These are phyloP conservation scores for Pseudomyrmex pallidus DNA, from an alignment of 1,140 invertebrate species.

Conservation along the genomic window DNA sequence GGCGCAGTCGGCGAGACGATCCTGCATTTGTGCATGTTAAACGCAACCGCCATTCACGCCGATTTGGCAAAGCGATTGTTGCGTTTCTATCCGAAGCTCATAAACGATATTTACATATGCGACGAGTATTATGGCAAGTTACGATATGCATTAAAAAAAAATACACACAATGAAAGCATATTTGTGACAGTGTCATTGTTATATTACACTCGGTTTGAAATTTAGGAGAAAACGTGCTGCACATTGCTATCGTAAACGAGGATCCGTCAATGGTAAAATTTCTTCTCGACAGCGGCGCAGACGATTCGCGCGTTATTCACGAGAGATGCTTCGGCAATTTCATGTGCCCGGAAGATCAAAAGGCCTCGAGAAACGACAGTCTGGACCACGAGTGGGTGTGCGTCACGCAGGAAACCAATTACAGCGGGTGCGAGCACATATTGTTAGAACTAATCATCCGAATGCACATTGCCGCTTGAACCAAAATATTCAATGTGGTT, in stretches of 20 bases:
- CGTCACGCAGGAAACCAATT: conserved; percentile 94
- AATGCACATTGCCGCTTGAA: too few relatives aligned
- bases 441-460: neutral
- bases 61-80: conserved; percentile 97
- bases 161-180: too few relatives aligned
- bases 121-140: conserved; percentile 97
- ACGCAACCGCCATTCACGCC: conserved; percentile 95
- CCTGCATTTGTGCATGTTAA: conserved; percentile 96
- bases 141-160: too few relatives aligned
- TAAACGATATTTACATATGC: conserved; percentile 97
- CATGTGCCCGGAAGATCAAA: conserved; percentile 99
- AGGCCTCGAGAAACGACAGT: conserved; percentile 93
- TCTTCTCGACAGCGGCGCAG: conserved; percentile 95
- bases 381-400: conserved; percentile 97
- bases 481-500: too few relatives aligned
- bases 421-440: conserved; percentile 95
- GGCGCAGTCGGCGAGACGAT: conserved; percentile 98
- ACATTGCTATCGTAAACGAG: conserved; percentile 99
- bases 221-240: conserved; percentile 94
- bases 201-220: neutral
- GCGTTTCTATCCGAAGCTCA: conserved; percentile 96
- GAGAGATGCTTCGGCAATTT: conserved; percentile 97
- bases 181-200: too few relatives aligned
- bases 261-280: conserved; percentile 99
- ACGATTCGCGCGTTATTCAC: conserved; percentile 88